phyloP scores from a whole-genome alignment of 1,140 invertebrate species.

The Argopecten irradians region DNA sequence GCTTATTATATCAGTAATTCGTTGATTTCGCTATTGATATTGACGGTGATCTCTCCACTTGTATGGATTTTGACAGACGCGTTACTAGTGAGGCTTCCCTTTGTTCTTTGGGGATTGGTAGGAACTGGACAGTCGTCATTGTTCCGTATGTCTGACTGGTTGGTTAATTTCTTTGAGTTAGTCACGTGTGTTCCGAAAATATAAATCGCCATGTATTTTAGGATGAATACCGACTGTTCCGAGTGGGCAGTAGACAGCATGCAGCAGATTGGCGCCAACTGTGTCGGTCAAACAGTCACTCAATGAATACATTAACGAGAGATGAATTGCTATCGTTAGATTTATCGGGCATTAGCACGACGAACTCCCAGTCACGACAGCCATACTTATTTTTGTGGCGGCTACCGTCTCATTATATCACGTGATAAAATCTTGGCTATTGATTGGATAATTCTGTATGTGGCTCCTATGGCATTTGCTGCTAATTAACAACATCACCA shows the following conservation, averaged over 20 bases:
- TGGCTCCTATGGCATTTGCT: too few species aligned
- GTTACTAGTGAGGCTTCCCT: background rate
- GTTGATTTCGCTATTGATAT: background rate
- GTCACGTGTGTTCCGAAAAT: background rate
- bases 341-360: background rate
- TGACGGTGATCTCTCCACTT: background rate
- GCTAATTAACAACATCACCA: too few species aligned
- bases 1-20: background rate
- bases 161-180: background rate
- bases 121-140: background rate
- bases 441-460: background rate
- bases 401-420: background rate
- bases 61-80: background rate
- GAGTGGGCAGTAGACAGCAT: background rate
- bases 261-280: background rate
- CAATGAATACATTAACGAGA: slow-evolving; percentile 1
- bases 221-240: background rate
- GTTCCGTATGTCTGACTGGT: background rate
- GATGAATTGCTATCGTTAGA: background rate
- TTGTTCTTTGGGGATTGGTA: background rate
- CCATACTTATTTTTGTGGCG: background rate
- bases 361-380: background rate
- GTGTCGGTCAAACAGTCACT: slow-evolving; percentile 5
- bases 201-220: background rate
- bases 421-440: slow-evolving; percentile 9